Conservation (phyloP, 2,113 vertebrate species). For the Mustela nigripes region DNA sequence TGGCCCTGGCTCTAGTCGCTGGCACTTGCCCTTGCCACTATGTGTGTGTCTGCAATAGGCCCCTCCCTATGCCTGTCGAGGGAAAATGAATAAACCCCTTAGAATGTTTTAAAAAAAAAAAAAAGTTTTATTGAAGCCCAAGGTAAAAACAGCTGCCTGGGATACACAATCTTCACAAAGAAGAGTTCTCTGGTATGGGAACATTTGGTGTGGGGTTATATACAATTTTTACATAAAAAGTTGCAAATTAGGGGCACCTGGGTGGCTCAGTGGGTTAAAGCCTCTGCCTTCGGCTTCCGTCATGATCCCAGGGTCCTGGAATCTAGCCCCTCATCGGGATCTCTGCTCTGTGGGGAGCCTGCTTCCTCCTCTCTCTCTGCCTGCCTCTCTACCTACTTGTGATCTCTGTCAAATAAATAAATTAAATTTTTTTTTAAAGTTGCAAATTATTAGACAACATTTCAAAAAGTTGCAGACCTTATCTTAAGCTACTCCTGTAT, state of each 20-base stretch:
- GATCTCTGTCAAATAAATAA: too few relatives aligned
- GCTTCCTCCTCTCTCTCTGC: too few relatives aligned
- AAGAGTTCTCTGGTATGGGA: neutral
- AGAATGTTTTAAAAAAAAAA: neutral
- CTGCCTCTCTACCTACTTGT: too few relatives aligned
- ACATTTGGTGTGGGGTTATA: neutral
- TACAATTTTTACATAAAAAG: neutral
- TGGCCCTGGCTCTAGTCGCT: neutral
- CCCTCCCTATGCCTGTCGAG: neutral
- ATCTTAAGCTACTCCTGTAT: neutral
- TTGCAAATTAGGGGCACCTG: neutral
- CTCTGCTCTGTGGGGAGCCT: too few relatives aligned
- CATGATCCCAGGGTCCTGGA: too few relatives aligned
- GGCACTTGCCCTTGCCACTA: neutral
- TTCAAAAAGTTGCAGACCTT: neutral
- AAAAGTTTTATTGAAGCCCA: neutral
- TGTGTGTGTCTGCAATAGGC: neutral
- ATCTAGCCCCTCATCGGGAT: too few relatives aligned
- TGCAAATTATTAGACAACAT: neutral
- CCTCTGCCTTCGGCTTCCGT: too few relatives aligned
- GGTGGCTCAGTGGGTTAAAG: too few relatives aligned
- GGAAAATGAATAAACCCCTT: neutral
- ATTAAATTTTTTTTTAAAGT: neutral
- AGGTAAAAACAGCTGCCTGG: neutral
- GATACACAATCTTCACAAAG: neutral